These are phyloP conservation scores for Peromyscus aztecus DNA, from an alignment of 2,797 vertebrate genomes.

Conservation along the genomic window DNA sequence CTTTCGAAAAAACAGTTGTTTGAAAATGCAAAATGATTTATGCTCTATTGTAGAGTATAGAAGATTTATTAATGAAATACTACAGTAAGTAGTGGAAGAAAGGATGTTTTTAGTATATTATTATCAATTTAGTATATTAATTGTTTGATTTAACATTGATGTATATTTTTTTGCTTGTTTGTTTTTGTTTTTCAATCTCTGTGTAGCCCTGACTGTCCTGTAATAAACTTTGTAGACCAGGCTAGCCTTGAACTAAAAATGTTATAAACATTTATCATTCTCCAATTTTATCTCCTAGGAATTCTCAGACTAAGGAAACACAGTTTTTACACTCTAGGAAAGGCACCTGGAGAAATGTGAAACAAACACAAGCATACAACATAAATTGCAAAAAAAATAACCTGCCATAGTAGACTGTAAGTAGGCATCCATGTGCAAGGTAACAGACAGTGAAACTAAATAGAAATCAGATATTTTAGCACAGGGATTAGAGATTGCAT, in stretches of 20 bases:
- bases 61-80: not conserved
- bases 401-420: not conserved
- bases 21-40: not conserved
- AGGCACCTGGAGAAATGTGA: not conserved
- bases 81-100: not conserved
- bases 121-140: not conserved
- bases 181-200: too few species aligned
- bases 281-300: not conserved
- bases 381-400: fast-evolving
- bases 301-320: not conserved
- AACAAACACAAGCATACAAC: fast-evolving
- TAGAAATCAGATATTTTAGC: not conserved
- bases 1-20: not conserved
- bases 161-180: not conserved
- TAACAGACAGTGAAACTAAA: not conserved
- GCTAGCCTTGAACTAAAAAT: not conserved
- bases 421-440: not conserved
- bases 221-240: not conserved
- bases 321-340: not conserved
- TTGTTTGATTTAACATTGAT: not conserved
- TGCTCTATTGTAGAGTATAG: not conserved
- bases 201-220: not conserved
- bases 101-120: too few species aligned
- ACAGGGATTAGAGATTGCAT: not conserved
- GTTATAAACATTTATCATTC: not conserved